Conservation (phyloP, 1,140 invertebrate species). For the Ridgeia piscesae region DNA sequence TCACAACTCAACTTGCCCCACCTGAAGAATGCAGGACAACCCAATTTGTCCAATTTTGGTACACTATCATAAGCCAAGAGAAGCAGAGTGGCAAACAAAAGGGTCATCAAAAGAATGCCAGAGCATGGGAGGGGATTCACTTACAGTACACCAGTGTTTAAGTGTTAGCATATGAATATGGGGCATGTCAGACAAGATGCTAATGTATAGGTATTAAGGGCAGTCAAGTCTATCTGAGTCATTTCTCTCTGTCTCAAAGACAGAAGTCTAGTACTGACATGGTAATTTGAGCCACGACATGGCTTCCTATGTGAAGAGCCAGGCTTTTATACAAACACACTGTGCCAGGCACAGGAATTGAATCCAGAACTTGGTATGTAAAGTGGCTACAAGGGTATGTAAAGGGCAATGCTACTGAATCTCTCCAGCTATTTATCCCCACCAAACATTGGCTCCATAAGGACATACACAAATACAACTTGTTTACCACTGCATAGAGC, state of each 20-base stretch:
- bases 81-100: no score
- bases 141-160: no score
- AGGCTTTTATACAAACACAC: neutral
- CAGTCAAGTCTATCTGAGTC: neutral
- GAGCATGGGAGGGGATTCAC: no score
- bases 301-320: neutral
- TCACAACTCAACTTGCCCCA: no score
- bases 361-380: neutral
- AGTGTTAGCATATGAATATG: no score
- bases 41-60: no score
- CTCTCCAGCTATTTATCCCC: neutral
- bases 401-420: neutral
- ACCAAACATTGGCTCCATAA: neutral
- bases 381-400: neutral
- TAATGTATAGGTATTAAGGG: no score
- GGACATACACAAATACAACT: neutral
- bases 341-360: neutral
- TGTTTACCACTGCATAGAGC: neutral
- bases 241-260: neutral
- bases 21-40: no score
- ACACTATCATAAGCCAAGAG: no score
- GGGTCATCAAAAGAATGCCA: no score
- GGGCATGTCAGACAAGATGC: neutral
- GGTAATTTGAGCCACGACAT: neutral
- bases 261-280: neutral